Evolutionary conservation across 1,140 invertebrate species (phyloP), one percentile per base, ranked within the genome.

Genomic region (Nymphalis io): DNA sequence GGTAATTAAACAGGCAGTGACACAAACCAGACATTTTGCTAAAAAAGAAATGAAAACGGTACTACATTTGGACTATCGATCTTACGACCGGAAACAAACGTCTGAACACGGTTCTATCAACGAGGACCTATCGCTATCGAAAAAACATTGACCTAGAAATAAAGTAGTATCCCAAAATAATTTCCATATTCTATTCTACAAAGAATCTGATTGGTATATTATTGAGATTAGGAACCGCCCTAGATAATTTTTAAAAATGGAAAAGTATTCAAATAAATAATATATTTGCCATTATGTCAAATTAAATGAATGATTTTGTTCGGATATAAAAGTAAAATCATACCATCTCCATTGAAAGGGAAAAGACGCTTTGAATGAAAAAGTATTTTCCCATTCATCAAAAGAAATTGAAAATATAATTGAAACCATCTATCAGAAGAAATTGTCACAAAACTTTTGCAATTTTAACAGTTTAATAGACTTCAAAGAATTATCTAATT

Each of bases 121-220:
- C 58, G 20, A 68, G 42, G 59, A 39, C 59, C 48, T 62, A 61
- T 58, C 48, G 42, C 62, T 55, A 67, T 60, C 33, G 72, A 74
- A 70, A 73, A 69, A 60, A 73, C 61, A 60, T 64, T 69, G 58
- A 60, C 62, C 67, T 23, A 66, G 62, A 64, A 69, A 70, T 68
- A 66, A 46, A 16, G 21, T 33, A 57, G 67, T 38, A 39, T 42
- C 60, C 60, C 48, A 27, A 55, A 48, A 51, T 61, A 55, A 70
- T 70, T 38, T 60, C 68, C 68, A 70, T 70, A 64, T 70, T 70
- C 42, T 55, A 48, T 27, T 33, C 65, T 33, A 10, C 58, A 39
- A 39, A 60, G 53, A 59, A 21, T 60, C 21, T 65, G 57, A 71
- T 61, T 38, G 42, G 21, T 33, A 71, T 71, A 57, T 71, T 66